Evolutionary conservation across 2,888 invertebrate species (phyloP).

Genomic region (Oligia latruncula): DNA sequence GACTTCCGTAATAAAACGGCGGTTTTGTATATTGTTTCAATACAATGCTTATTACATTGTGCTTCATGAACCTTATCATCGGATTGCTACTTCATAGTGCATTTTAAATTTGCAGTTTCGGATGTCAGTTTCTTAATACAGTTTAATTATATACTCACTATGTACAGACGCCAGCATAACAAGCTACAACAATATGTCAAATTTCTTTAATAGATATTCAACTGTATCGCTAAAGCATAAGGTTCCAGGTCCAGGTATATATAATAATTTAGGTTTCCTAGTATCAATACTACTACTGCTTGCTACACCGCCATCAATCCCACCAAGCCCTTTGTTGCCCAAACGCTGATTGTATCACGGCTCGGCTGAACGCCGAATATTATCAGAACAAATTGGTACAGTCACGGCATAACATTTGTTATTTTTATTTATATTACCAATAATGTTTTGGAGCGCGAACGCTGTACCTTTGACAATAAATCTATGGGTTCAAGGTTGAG

Average conservation of each 20-base stretch:
- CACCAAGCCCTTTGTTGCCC: conserved; percentile 56
- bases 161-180: too few species aligned
- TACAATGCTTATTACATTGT: not conserved
- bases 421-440: conserved; percentile 70
- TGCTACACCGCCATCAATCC: conserved; percentile 18
- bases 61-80: not conserved
- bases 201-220: too few species aligned
- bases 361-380: conserved; percentile 66
- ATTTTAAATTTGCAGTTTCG: not conserved
- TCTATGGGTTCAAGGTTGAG: conserved; percentile 60
- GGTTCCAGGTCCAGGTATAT: too few species aligned
- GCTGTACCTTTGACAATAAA: conserved; percentile 59
- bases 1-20: not conserved
- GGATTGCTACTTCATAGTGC: not conserved
- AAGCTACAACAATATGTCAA: too few species aligned
- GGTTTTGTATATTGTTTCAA: conserved; percentile 2
- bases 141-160: not conserved
- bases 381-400: conserved; percentile 70
- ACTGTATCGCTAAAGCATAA: too few species aligned
- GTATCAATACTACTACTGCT: not conserved
- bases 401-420: conserved; percentile 70
- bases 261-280: not conserved
- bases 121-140: not conserved
- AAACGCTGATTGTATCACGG: conserved; percentile 68
- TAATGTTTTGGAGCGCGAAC: conserved; percentile 64